Evolutionary conservation across 2,797 vertebrate genomes (phyloP).

Genomic region (Leptodactylus fallax): DNA sequence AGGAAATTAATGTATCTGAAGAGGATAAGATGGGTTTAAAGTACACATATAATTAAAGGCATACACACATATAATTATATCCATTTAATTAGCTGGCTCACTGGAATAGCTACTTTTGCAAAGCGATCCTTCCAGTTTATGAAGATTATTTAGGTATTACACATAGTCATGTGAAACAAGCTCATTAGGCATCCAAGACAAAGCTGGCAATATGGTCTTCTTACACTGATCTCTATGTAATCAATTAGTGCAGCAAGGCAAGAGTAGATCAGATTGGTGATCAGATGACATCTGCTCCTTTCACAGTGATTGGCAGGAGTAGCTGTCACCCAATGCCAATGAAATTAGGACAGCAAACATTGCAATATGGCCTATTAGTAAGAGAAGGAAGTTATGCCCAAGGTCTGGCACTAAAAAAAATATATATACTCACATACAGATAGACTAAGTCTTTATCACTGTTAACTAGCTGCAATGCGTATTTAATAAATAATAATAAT

Average conservation of each 20-base stretch:
- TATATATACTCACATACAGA: neutral
- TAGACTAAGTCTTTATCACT: no score
- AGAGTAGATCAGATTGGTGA: neutral
- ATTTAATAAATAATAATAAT: no score
- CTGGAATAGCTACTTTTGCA: neutral
- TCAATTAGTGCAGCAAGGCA: neutral
- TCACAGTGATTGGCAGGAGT: neutral
- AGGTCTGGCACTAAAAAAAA: neutral
- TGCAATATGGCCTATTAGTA: neutral
- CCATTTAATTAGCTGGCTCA: neutral
- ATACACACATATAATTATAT: neutral
- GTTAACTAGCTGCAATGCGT: no score
- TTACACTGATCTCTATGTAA: neutral
- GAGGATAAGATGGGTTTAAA: neutral
- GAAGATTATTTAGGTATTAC: conserved; percentile 3
- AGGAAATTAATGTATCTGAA: neutral
- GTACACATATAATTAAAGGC: neutral
- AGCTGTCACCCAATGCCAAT: neutral
- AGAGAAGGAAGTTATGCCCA: neutral
- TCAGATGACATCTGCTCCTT: neutral
- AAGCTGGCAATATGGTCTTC: neutral
- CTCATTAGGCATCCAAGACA: neutral
- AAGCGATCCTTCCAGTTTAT: neutral
- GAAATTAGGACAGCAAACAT: neutral
- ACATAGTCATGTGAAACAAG: neutral